Conservation (phyloP, 2,797 vertebrate genomes). For the Lepidocolaptes lacrymiger region DNA sequence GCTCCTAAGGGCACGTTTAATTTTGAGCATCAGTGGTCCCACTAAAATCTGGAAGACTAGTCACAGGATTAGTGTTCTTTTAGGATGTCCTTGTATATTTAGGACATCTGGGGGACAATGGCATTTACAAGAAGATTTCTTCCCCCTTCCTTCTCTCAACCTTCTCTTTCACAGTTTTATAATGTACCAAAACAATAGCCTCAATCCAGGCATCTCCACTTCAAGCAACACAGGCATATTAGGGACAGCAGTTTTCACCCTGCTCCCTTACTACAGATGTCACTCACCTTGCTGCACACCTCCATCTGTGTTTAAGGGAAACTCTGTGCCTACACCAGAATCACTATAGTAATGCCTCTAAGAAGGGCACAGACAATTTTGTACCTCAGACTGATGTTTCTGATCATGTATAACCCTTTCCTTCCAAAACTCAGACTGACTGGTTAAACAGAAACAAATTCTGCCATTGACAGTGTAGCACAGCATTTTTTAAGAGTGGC, state of each 20-base stretch:
- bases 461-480: background rate
- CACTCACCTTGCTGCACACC: background rate
- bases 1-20: background rate
- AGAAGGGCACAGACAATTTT: background rate
- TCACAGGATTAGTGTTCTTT: background rate
- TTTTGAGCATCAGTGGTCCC: slow-evolving; percentile 34
- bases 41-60: background rate
- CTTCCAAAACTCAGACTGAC: background rate
- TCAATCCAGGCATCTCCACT: background rate
- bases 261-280: background rate
- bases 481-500: background rate
- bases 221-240: background rate
- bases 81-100: background rate
- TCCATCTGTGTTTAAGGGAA: background rate
- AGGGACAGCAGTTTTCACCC: background rate
- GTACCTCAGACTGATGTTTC: background rate
- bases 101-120: background rate
- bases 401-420: background rate
- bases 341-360: background rate
- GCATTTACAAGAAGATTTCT: background rate
- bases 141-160: background rate
- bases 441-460: background rate
- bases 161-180: background rate
- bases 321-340: background rate
- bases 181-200: background rate